Evolutionary conservation across 1,140 invertebrate species (phyloP), one percentile per base, ranked within the genome.

Genomic region (Mercenaria mercenaria): DNA sequence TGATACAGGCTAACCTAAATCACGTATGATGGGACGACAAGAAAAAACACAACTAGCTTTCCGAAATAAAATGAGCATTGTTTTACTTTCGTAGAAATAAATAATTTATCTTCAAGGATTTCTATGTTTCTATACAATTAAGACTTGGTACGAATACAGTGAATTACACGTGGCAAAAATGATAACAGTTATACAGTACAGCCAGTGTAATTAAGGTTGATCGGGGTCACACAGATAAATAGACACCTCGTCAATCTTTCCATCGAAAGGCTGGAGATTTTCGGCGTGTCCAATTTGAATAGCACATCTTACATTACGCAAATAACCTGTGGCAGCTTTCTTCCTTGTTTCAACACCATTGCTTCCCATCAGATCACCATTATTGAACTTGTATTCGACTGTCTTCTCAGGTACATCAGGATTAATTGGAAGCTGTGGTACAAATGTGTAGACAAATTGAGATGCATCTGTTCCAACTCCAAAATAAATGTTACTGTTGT

Each of bases 401-500:
- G 52, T 37, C 32, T 81, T 84, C 29, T 56, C 47, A 13, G 61
- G 23, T 13, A 20, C 15, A 15, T 3, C 64, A 13, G 20, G 6
- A 18, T 61, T 37, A 20, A 6, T 26, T 4, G 29, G 8, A 6
- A 6, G 3, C 29, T 87, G 85, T 37, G 79, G 87, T 4, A 91
- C 50, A 29, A 39, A 47, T 26, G 92, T 85, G 18, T 41, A 86
- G 11, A 80, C 89, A 64, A 77, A 89, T 37, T 43, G 29, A 4
- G 61, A 77, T 0, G 15, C 20, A 10, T 88, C 50, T 11, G 92
- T 89, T 29, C 56, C 39, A 13, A 91, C 76, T 15, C 93, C 93
- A 13, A 93, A 90, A 39, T 83, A 79, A 18, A 88, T 20, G 95
- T 94, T 61, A 97, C 94, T 64, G 84, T 92, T 39, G 92, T 87